phyloP scores from a whole-genome alignment of 2,113 vertebrate genomes.

The Naja naja region DNA sequence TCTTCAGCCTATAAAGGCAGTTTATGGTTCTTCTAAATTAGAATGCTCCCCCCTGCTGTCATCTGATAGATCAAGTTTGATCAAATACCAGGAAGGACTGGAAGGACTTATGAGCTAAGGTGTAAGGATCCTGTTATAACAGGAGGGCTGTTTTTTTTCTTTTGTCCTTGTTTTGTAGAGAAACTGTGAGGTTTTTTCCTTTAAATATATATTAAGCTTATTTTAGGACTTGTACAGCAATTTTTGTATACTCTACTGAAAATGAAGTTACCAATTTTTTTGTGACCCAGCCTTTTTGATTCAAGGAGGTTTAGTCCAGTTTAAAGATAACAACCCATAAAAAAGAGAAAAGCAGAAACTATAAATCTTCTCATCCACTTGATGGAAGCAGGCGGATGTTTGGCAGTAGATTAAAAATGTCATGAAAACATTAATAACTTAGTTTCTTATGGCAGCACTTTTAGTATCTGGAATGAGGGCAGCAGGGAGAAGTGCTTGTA shows the following conservation, averaged over 20 bases:
- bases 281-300: not conserved
- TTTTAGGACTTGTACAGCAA: not conserved
- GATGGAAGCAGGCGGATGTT: not conserved
- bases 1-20: not conserved
- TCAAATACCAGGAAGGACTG: not conserved
- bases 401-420: not conserved
- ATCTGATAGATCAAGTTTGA: not conserved
- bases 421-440: not conserved
- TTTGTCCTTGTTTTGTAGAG: not conserved
- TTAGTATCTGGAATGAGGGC: not conserved
- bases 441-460: not conserved
- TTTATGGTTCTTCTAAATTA: not conserved
- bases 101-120: not conserved
- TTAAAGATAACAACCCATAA: not conserved
- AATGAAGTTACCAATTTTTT: not conserved
- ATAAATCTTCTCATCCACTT: not conserved
- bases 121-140: not conserved
- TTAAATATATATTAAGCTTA: not conserved
- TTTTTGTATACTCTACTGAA: not conserved
- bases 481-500: not conserved
- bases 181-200: not conserved
- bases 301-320: not conserved
- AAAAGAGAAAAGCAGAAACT: no score
- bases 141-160: not conserved
- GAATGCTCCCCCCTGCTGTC: not conserved